Evolutionary conservation across 92 coral and sea anemone species (phyloP).

Genomic region (Epizoanthus rinbou): DNA sequence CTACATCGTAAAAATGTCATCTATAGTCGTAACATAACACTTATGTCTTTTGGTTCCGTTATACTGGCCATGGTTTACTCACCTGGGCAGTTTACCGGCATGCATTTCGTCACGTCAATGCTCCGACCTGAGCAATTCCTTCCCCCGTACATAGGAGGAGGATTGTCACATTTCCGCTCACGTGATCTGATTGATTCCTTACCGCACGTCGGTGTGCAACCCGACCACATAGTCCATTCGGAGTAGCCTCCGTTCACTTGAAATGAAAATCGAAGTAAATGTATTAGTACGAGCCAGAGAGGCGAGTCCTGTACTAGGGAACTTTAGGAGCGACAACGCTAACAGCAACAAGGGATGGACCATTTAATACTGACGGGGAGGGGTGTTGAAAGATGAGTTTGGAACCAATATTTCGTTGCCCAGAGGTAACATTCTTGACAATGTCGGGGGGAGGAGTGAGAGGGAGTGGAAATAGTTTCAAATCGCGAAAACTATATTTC

Average conservation of each 20-base stretch:
- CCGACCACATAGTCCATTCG: constrained; percentile 32
- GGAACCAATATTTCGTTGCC: too few species aligned
- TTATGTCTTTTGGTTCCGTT: not conserved
- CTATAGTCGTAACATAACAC: not conserved
- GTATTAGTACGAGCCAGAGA: not conserved
- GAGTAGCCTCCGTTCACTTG: constrained; percentile 27
- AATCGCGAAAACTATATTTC: too few species aligned
- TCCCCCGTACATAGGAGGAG: constrained; percentile 45
- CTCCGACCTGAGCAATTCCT: constrained; percentile 16
- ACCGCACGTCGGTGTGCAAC: constrained; percentile 35
- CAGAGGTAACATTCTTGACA: too few species aligned
- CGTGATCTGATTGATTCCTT: not conserved
- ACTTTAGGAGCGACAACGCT: too few species aligned
- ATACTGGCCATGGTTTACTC: not conserved
- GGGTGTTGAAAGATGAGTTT: too few species aligned
- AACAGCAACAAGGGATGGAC: too few species aligned
- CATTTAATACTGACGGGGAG: too few species aligned
- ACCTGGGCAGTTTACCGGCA: constrained; percentile 34
- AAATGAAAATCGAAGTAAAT: not conserved
- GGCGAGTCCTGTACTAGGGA: too few species aligned
- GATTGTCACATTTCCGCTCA: constrained; percentile 12
- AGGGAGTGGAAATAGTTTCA: too few species aligned
- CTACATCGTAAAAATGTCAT: too few species aligned
- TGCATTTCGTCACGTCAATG: constrained; percentile 8
- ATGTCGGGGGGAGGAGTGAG: too few species aligned